These are phyloP conservation scores for Brachionus paranguensis DNA, from an alignment of 1,140 invertebrate genomes.

Conservation along the genomic window DNA sequence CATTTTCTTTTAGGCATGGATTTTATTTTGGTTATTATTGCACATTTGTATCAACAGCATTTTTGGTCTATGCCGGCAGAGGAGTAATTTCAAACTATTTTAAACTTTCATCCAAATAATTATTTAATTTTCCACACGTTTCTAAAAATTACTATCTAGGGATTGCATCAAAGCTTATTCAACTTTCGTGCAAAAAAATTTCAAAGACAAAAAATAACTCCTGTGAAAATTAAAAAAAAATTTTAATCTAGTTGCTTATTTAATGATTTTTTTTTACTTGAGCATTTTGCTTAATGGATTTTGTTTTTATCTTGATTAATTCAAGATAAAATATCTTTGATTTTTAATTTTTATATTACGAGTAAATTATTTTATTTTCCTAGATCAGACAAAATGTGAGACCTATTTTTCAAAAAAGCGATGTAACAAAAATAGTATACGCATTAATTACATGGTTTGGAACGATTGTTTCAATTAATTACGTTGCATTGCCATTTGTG, in stretches of 20 bases:
- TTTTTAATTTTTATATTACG: neutral
- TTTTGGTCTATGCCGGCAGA: conserved; percentile 78
- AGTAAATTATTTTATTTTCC: neutral
- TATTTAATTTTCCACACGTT: conserved; percentile 39
- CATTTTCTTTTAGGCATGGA: conserved; percentile 61
- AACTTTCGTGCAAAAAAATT: neutral
- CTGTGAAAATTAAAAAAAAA: neutral
- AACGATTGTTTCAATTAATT: neutral
- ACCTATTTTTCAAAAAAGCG: conserved; percentile 20
- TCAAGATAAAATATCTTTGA: neutral
- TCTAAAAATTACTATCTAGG: conserved; percentile 41
- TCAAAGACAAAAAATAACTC: neutral
- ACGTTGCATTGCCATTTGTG: conserved; percentile 1
- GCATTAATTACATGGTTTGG: conserved; percentile 26
- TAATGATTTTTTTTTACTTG: neutral
- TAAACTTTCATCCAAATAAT: conserved; percentile 38
- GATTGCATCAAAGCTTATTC: neutral
- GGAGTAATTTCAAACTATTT: conserved; percentile 55
- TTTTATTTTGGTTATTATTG: conserved; percentile 95
- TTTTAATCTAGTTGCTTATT: neutral
- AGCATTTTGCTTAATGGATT: no score
- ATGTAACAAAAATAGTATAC: neutral
- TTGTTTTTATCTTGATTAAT: neutral
- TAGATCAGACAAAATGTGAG: conserved; percentile 30
- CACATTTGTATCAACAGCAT: conserved; percentile 77